Conservation (phyloP, 2,888 invertebrate genomes). For the Lasioglossum zephyrum region DNA sequence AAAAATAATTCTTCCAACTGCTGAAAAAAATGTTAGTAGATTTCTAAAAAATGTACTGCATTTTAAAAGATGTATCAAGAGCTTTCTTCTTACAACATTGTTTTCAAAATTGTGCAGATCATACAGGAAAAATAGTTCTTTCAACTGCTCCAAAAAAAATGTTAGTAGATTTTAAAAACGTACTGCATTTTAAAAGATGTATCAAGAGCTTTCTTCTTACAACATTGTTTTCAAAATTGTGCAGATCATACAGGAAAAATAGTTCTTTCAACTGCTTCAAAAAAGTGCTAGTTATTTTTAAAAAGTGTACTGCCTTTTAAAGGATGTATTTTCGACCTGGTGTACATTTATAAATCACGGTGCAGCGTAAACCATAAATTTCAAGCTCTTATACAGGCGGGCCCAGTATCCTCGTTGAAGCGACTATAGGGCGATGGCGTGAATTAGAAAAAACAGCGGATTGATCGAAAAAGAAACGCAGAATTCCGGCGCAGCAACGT, state of each 20-base stretch:
- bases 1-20: too few relatives aligned
- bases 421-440: not conserved
- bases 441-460: constrained; percentile 32
- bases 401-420: not conserved
- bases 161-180: too few relatives aligned
- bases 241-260: not conserved
- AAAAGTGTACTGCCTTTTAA: not conserved
- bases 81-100: too few relatives aligned
- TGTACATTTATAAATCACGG: not conserved
- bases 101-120: too few relatives aligned
- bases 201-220: too few relatives aligned
- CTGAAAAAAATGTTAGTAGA: too few relatives aligned
- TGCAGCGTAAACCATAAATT: not conserved
- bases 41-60: too few relatives aligned
- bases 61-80: too few relatives aligned
- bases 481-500: constrained; percentile 13
- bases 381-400: not conserved
- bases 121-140: too few relatives aligned
- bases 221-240: too few relatives aligned
- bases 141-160: too few relatives aligned
- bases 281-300: not conserved
- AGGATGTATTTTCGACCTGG: not conserved
- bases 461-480: constrained; percentile 24
- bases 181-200: too few relatives aligned
- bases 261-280: not conserved